Evolutionary conservation across 1,140 invertebrate species (phyloP).

Genomic region (Caenorhabditis remanei): DNA sequence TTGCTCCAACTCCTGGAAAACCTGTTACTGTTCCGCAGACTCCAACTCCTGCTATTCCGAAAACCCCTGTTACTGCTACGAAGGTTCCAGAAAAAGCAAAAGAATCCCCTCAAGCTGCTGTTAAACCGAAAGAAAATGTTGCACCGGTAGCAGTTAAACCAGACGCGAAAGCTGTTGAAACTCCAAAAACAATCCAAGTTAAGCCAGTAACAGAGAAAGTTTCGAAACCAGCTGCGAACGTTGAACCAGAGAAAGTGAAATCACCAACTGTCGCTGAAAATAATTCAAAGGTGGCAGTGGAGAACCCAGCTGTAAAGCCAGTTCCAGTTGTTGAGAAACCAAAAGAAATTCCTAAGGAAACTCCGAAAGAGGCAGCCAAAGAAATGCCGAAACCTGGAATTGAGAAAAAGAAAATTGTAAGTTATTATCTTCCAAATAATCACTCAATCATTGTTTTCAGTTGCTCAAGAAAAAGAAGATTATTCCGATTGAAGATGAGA

Average conservation of each 20-base stretch:
- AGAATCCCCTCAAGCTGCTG: background rate
- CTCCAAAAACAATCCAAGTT: background rate
- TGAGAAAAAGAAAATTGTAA: slow-evolving; percentile 7
- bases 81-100: background rate
- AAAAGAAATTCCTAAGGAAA: slow-evolving; percentile 1
- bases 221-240: background rate
- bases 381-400: background rate
- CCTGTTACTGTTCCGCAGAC: no score
- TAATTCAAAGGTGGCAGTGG: background rate
- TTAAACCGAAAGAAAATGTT: background rate
- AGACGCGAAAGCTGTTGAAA: background rate
- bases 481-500: background rate
- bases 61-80: background rate
- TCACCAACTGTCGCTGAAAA: no score
- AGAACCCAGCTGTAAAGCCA: background rate
- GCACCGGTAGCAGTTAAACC: background rate
- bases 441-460: background rate
- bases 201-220: background rate
- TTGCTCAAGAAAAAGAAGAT: slow-evolving; percentile 52
- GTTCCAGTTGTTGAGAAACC: background rate
- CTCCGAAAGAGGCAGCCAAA: background rate
- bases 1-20: background rate
- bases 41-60: background rate
- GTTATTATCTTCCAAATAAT: background rate
- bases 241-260: no score